phyloP scores from a whole-genome alignment of 2,888 invertebrate genomes.

The Caenorhabditis virilis region DNA sequence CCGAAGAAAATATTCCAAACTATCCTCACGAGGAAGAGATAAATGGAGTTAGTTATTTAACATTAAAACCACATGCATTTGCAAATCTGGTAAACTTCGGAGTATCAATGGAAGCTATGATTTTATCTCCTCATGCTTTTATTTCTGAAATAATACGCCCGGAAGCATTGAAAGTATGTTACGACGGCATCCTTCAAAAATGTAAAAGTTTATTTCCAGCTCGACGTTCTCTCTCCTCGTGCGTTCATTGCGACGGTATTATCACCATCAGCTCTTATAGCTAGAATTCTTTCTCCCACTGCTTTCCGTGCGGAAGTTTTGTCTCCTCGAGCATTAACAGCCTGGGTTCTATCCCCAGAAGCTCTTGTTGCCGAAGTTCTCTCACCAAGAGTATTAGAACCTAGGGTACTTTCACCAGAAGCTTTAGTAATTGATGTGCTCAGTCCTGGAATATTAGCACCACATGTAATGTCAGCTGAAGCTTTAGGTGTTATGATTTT shows the following conservation, averaged over 20 bases:
- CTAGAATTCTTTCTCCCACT: conserved; percentile 57
- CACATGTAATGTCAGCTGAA: conserved; percentile 55
- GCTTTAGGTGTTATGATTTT: conserved; percentile 54
- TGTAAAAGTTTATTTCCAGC: too few relatives aligned
- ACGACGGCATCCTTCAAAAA: too few relatives aligned
- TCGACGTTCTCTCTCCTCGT: conserved; percentile 55
- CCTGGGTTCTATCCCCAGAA: conserved; percentile 62
- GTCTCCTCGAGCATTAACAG: conserved; percentile 59
- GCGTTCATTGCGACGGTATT: conserved; percentile 64
- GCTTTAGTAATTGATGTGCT: conserved; percentile 60
- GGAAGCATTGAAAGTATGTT: conserved; percentile 50
- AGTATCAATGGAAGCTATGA: conserved; percentile 50
- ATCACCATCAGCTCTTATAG: conserved; percentile 59
- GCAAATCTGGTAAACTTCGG: conserved; percentile 53
- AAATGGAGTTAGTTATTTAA: conserved; percentile 41
- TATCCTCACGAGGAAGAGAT: conserved; percentile 29
- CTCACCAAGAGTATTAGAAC: conserved; percentile 57
- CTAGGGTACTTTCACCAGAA: conserved; percentile 59
- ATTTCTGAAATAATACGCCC: conserved; percentile 52
- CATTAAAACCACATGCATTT: conserved; percentile 55
- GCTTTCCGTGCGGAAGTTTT: conserved; percentile 59
- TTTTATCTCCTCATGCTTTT: conserved; percentile 60
- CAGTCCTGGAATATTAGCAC: conserved; percentile 59
- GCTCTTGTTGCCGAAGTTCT: conserved; percentile 51
- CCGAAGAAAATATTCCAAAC: conserved; percentile 15